Conservation (phyloP, 2,888 invertebrate genomes). For the Caenorhabditis sp. region DNA sequence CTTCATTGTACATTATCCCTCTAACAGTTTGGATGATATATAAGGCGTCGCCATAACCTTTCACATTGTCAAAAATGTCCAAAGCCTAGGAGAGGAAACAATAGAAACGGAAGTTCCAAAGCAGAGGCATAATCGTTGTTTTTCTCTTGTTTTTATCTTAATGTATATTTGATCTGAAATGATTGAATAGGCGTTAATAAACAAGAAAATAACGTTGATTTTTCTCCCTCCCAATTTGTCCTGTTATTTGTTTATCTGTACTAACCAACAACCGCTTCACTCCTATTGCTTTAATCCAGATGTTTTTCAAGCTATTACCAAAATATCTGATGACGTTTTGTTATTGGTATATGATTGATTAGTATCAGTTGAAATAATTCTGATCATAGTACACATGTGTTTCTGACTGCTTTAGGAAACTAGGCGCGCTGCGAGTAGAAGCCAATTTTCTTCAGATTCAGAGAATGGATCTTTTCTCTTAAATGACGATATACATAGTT, state of each 20-base stretch:
- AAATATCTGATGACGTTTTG: background rate
- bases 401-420: too few relatives aligned
- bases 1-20: background rate
- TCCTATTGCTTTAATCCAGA: background rate
- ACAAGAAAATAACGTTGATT: background rate
- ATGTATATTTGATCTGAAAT: background rate
- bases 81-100: slow-evolving; percentile 44
- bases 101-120: slow-evolving; percentile 41
- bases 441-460: too few relatives aligned
- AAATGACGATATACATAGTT: too few relatives aligned
- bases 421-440: too few relatives aligned
- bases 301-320: background rate
- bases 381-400: too few relatives aligned
- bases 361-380: background rate
- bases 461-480: too few relatives aligned
- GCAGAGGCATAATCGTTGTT: slow-evolving; percentile 23
- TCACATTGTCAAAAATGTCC: slow-evolving; percentile 1
- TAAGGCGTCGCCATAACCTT: background rate
- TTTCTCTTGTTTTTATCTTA: background rate
- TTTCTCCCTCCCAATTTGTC: background rate
- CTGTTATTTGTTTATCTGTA: background rate
- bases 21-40: background rate
- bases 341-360: background rate
- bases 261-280: background rate
- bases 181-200: background rate